phyloP scores from a whole-genome alignment of 2,797 vertebrate species.

The Orestias chungarensis region DNA sequence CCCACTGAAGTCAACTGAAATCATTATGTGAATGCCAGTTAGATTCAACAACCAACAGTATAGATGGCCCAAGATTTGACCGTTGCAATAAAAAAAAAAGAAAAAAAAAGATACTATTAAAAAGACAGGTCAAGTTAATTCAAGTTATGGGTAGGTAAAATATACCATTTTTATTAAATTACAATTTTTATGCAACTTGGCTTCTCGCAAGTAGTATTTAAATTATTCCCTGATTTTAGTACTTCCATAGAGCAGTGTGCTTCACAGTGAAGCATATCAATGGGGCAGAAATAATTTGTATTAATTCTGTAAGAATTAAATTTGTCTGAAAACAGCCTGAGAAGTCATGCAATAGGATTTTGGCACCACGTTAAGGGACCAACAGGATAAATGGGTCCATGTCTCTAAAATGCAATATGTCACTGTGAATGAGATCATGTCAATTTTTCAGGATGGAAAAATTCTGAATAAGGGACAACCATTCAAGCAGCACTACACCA shows the following conservation, averaged over 20 bases:
- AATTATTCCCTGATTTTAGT: not conserved
- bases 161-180: not conserved
- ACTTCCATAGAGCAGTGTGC: not conserved
- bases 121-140: not conserved
- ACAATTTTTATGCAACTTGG: not conserved
- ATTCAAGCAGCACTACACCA: conserved; percentile 6
- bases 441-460: conserved; percentile 3
- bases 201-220: too few relatives aligned
- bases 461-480: conserved; percentile 7
- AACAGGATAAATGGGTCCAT: not conserved
- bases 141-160: not conserved
- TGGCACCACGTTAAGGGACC: not conserved
- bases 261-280: not conserved
- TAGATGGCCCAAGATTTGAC: conserved; percentile 23
- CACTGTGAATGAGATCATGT: not conserved
- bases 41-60: conserved; percentile 13
- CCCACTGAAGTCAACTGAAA: conserved; percentile 40
- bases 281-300: not conserved
- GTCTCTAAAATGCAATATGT: not conserved
- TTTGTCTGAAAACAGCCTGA: not conserved
- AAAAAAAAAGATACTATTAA: not conserved
- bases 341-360: not conserved
- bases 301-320: not conserved
- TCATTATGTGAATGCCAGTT: conserved; percentile 49
- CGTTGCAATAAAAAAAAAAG: too few relatives aligned